phyloP scores from a whole-genome alignment of 2,797 vertebrate genomes.

The Alfaro cultratus region DNA sequence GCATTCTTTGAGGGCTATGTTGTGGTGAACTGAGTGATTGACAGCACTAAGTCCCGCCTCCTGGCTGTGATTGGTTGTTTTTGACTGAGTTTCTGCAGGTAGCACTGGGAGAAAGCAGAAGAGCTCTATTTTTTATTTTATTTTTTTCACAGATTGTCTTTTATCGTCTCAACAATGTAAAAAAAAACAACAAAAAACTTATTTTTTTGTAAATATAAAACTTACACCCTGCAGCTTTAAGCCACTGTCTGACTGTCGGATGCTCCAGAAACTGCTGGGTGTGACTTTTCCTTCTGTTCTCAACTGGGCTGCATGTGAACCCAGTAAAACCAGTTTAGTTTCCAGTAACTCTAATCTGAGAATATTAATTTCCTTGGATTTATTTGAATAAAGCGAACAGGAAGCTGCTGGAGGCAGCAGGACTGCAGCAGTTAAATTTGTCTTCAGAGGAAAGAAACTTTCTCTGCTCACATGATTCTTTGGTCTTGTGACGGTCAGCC shows the following conservation, averaged over 20 bases:
- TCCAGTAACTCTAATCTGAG: neutral
- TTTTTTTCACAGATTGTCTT: too few relatives aligned
- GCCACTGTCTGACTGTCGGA: neutral
- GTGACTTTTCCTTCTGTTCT: neutral
- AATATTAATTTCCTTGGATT: neutral
- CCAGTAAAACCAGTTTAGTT: neutral
- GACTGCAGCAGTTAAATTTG: constrained; percentile 22
- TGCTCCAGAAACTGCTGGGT: neutral
- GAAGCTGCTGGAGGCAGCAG: neutral
- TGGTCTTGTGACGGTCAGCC: constrained; percentile 54
- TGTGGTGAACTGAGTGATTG: too few relatives aligned
- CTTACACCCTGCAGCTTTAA: too few relatives aligned
- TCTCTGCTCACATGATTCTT: constrained; percentile 17
- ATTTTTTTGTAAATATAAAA: too few relatives aligned
- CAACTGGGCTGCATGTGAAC: neutral
- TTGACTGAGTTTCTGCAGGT: too few relatives aligned
- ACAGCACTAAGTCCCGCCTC: too few relatives aligned
- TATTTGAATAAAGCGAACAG: neutral
- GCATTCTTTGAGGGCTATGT: too few relatives aligned
- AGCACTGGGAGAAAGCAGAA: too few relatives aligned
- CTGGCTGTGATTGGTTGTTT: too few relatives aligned
- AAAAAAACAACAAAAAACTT: too few relatives aligned
- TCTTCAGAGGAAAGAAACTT: constrained; percentile 26
- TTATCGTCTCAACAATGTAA: too few relatives aligned
- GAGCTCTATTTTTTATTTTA: too few relatives aligned